A percentile compares a stretch with the other conserved stretches of the same genome.
These are phyloP conservation scores for Numida meleagris DNA, from an alignment of 2,113 vertebrate genomes.

Conservation along the genomic window DNA sequence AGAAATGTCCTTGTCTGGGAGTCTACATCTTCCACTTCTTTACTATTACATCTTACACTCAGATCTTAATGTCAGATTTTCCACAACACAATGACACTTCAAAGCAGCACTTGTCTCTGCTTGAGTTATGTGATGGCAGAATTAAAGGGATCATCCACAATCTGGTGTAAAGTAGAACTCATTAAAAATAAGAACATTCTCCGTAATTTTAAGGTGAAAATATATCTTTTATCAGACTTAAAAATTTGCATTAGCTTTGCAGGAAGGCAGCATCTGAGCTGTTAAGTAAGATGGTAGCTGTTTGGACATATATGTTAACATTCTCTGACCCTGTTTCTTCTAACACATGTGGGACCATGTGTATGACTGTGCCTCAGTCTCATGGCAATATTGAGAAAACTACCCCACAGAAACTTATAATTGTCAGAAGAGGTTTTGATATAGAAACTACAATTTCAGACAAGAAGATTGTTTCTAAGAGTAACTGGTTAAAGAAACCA, in stretches of 20 bases:
- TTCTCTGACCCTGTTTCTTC: conserved; percentile 37
- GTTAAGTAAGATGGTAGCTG: conserved; percentile 44
- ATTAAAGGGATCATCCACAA: conserved; percentile 61
- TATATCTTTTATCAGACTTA: conserved; percentile 57
- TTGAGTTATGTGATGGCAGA: conserved; percentile 63
- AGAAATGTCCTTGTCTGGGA: neutral
- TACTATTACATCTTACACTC: conserved; percentile 45
- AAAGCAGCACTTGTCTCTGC: conserved; percentile 63
- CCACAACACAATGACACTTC: conserved; percentile 64
- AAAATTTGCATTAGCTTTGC: conserved; percentile 61
- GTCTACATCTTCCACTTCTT: conserved; percentile 34
- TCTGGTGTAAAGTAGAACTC: conserved; percentile 67
- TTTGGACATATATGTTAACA: conserved; percentile 35
- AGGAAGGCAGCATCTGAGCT: conserved; percentile 65
- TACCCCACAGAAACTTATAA: neutral
- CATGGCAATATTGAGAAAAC: neutral
- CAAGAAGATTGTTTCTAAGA: neutral
- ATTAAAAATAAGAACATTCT: conserved; percentile 66
- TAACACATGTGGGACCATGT: conserved; percentile 49
- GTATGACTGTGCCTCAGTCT: neutral
- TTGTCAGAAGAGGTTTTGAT: neutral
- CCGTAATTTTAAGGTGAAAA: conserved; percentile 64
- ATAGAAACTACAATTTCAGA: neutral
- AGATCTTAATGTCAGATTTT: conserved; percentile 45
- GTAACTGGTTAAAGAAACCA: neutral